Percentiles rank a stretch among this genome's conserved stretches.
phyloP scores from a whole-genome alignment of 1,140 invertebrate genomes.

The Caerostris darwini region DNA sequence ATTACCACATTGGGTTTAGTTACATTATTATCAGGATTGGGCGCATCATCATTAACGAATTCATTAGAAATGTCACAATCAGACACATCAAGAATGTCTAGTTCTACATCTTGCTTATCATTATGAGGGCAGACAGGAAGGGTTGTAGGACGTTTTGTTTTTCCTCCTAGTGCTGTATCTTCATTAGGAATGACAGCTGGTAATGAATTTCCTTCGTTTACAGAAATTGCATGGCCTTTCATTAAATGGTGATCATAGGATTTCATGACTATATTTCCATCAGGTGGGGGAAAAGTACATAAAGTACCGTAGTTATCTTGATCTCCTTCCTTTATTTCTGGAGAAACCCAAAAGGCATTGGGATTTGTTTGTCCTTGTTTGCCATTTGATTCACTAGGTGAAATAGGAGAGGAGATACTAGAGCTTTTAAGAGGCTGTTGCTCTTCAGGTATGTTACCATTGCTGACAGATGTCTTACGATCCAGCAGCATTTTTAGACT shows the following conservation, averaged over 20 bases:
- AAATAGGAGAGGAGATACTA: conserved; percentile 51
- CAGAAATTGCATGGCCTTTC: conserved; percentile 27
- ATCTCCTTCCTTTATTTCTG: conserved; percentile 16
- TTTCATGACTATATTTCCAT: conserved; percentile 11
- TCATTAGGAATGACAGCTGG: not conserved
- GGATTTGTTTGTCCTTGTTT: conserved; percentile 70
- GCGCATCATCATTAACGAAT: not conserved
- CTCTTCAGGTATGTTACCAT: conserved; percentile 70
- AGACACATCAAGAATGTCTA: conserved; percentile 51
- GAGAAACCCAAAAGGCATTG: conserved; percentile 30
- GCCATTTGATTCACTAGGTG: conserved; percentile 38
- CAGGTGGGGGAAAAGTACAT: not conserved
- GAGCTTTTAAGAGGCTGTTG: conserved; percentile 71
- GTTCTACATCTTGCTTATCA: conserved; percentile 16
- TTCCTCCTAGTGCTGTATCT: not conserved
- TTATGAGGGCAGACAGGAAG: conserved; percentile 25
- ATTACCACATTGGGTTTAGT: conserved; percentile 83
- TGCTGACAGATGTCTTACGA: conserved; percentile 58
- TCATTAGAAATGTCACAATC: conserved; percentile 63
- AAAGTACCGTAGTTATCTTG: not conserved
- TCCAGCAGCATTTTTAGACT: conserved; percentile 47
- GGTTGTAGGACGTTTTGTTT: conserved; percentile 65
- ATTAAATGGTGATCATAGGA: conserved; percentile 23
- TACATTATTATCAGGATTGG: not conserved
- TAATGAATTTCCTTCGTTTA: conserved; percentile 8